Evolutionary conservation across 1,140 invertebrate genomes (phyloP).

Genomic region (Octopus bimaculoides): DNA sequence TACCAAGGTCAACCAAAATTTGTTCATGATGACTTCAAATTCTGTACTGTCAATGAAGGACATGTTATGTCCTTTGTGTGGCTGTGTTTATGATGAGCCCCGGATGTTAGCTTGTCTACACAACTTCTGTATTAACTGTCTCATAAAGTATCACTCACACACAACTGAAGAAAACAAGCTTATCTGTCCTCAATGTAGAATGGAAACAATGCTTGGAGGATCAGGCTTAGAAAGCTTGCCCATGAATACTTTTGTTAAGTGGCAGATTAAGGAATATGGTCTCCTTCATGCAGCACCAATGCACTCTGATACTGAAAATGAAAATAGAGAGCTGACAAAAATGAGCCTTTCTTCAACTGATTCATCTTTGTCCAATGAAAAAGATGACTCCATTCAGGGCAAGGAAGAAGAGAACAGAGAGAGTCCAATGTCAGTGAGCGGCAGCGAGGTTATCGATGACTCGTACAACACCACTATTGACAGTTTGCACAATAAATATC

Average conservation of each 20-base stretch:
- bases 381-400: too few species aligned
- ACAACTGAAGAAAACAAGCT: conserved; percentile 12
- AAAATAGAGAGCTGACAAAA: neutral
- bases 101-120: conserved; percentile 40
- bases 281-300: neutral
- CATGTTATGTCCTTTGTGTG: conserved; percentile 36
- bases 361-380: neutral
- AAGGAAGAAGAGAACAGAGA: neutral
- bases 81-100: conserved; percentile 30
- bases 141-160: conserved; percentile 16
- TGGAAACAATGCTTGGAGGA: conserved; percentile 13
- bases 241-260: conserved; percentile 27
- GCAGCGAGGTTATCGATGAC: neutral
- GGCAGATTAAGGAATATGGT: conserved; percentile 21
- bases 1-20: neutral
- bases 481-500: conserved; percentile 19
- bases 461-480: neutral
- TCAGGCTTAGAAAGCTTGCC: conserved; percentile 21
- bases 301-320: neutral
- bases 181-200: conserved; percentile 24
- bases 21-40: neutral
- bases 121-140: conserved; percentile 34
- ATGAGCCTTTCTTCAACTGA: neutral
- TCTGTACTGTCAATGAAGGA: conserved; percentile 15
- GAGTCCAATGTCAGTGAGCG: neutral